Conservation (phyloP, 2,113 vertebrate genomes). For the Alexandromys fortis region DNA sequence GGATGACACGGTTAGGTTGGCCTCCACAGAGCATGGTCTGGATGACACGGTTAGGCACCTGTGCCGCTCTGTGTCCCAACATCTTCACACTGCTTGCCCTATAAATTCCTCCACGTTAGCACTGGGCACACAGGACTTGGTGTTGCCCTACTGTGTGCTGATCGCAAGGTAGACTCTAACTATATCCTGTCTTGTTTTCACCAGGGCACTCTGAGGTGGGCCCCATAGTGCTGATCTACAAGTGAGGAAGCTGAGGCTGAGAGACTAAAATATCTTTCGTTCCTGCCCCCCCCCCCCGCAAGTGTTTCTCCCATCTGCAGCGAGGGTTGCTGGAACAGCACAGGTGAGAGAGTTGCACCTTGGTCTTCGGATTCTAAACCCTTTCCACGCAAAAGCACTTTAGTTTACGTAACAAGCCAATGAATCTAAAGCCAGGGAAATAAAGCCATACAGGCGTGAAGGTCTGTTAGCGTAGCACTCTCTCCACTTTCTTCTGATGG, state of each 20-base stretch:
- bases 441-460: not conserved
- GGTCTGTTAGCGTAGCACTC: not conserved
- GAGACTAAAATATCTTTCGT: not conserved
- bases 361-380: constrained; percentile 10
- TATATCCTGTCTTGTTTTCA: not conserved
- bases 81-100: not conserved
- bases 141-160: not conserved
- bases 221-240: not conserved
- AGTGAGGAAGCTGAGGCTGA: not conserved
- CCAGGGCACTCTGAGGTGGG: not conserved
- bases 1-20: not conserved
- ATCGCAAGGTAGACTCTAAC: not conserved
- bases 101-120: not conserved
- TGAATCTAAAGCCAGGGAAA: not conserved
- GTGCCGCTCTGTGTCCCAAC: not conserved
- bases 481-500: not conserved
- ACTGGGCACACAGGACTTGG: not conserved
- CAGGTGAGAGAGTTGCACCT: not conserved
- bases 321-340: no score
- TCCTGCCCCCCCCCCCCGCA: accelerated
- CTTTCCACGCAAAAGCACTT: not conserved
- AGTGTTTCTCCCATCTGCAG: not conserved
- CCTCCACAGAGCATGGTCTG: not conserved
- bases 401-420: not conserved
- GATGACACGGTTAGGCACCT: not conserved